Evolutionary conservation across 2,113 vertebrate species (phyloP), one percentile per base, ranked within the genome.

Genomic region (Engraulis encrasicolus): DNA sequence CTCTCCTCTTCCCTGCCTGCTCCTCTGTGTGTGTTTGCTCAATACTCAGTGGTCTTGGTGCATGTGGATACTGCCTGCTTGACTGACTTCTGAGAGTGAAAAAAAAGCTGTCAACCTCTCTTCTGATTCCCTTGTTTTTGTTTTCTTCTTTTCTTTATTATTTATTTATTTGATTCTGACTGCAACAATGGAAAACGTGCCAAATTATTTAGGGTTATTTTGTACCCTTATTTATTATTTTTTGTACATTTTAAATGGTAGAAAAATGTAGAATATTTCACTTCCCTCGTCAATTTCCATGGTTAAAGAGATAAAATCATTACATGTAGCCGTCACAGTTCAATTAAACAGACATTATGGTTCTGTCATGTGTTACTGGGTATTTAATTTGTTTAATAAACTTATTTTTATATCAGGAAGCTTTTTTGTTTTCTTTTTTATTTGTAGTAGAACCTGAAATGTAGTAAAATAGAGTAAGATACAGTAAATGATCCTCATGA

Each of bases 351-450:
- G 17, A 74, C 27, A 31, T 27, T 2, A 34, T 74, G 14, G 66
- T 31, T 14, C 89, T 91, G 89, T 92, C 88, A 89, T 91, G 89
- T 90, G 88, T 93, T 82, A 85, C 88, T 91, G 91, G 40, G 4
- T 91, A 89, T 94, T 93, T 95, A 89, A 58, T 74, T 94, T 93
- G 87, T 94, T 95, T 92, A 98, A 97, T 98, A 97, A 98, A 97
- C 92, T 87, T 97, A 95, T 96, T 98, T 98, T 98, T 97, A 93
- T 97, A 96, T 95, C 95, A 94, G 95, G 91, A 95, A 93, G 89
- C 89, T 78, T 87, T 85, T 90, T 92, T 89, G 71, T 92, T 85
- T 92, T 93, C n/a, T n/a, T 86, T 31, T 6, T 6, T 12, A 74
- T 74, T 14, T 15, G 4, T 74, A 74, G 15, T 31, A 74, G 31